phyloP scores from a whole-genome alignment of 2,797 vertebrate species.

The Gambelia wislizenii region DNA sequence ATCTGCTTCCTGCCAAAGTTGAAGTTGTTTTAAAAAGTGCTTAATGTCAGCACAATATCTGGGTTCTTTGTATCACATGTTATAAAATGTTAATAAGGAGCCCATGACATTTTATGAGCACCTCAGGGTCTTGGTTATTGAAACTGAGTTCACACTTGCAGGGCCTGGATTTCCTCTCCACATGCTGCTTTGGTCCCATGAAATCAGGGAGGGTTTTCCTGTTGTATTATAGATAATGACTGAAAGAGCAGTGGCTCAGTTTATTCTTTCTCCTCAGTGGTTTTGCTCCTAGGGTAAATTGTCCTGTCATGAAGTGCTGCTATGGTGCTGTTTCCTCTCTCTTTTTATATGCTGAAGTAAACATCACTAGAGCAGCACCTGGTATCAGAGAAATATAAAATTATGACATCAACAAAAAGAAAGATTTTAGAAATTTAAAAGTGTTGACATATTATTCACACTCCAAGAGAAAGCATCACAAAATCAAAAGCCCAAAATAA shows the following conservation, averaged over 20 bases:
- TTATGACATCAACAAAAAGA: not conserved
- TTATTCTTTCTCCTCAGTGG: not conserved
- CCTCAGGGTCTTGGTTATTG: not conserved
- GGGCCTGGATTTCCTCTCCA: not conserved
- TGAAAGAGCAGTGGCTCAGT: not conserved
- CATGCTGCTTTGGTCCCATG: not conserved
- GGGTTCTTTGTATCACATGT: slow-evolving; percentile 38
- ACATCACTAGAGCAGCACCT: not conserved
- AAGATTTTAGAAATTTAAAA: not conserved
- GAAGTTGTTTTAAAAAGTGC: slow-evolving; percentile 63
- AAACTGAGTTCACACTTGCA: slow-evolving; percentile 11
- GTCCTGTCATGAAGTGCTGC: not conserved
- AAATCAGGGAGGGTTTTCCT: not conserved
- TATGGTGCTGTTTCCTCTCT: not conserved
- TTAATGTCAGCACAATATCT: slow-evolving; percentile 37
- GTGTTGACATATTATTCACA: not conserved
- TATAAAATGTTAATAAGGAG: slow-evolving; percentile 16
- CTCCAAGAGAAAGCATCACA: not conserved
- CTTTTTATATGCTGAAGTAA: not conserved
- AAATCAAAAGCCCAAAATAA: not conserved
- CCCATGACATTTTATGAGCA: slow-evolving; percentile 18
- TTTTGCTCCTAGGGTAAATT: not conserved
- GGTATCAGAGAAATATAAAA: not conserved
- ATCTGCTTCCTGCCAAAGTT: slow-evolving; percentile 61
- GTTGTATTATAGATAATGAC: not conserved